Conservation (phyloP, 2,797 vertebrate genomes). For the Cercopithecus diana region DNA sequence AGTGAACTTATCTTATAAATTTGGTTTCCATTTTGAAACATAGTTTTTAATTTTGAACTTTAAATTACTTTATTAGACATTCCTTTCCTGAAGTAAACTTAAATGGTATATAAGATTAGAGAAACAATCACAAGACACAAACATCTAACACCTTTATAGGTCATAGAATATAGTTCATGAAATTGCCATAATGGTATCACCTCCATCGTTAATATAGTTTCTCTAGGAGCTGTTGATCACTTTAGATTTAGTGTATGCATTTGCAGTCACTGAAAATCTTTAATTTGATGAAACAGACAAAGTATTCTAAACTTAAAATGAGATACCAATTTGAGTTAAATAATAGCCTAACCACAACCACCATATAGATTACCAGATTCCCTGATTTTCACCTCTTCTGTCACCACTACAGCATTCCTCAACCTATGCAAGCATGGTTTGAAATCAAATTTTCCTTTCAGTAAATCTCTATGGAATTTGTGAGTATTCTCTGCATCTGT, state of each 20-base stretch:
- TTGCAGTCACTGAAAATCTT: neutral
- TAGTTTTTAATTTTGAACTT: constrained; percentile 42
- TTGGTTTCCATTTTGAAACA: constrained; percentile 39
- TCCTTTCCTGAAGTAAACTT: neutral
- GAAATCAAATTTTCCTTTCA: neutral
- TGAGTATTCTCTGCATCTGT: neutral
- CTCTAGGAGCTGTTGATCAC: neutral
- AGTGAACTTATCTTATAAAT: constrained; percentile 54
- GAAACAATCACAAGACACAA: neutral
- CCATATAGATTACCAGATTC: neutral
- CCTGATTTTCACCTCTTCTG: neutral
- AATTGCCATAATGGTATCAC: neutral
- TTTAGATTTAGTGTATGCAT: neutral
- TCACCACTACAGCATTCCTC: neutral
- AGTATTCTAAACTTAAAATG: neutral
- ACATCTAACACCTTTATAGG: neutral
- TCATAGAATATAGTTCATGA: neutral
- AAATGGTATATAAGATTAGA: neutral
- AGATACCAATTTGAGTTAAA: neutral
- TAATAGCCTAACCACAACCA: neutral
- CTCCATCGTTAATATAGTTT: neutral
- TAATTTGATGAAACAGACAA: neutral
- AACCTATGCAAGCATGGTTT: neutral
- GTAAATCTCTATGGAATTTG: neutral
- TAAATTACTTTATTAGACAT: neutral